Evolutionary conservation across 2,113 vertebrate species (phyloP).

Genomic region (Antechinus flavipes): DNA sequence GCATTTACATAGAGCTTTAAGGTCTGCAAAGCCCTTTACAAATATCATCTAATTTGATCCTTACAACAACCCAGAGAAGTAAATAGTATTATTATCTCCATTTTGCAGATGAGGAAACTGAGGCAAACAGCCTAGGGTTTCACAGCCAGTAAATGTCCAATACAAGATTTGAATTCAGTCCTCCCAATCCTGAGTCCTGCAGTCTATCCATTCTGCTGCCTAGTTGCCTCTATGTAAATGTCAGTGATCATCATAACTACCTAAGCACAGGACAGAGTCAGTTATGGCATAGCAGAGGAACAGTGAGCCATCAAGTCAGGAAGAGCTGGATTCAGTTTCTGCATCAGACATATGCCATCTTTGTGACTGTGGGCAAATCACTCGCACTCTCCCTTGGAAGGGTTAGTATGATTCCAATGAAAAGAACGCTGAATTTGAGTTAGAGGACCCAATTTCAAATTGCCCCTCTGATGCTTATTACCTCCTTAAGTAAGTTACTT

Average conservation of each 20-base stretch:
- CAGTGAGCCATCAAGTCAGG: neutral
- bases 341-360: neutral
- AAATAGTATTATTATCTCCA: neutral
- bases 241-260: neutral
- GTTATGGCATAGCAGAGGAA: neutral
- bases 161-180: neutral
- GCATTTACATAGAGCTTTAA: neutral
- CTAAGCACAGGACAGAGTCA: neutral
- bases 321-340: neutral
- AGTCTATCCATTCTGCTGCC: neutral
- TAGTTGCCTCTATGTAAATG: neutral
- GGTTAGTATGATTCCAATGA: neutral
- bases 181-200: neutral
- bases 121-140: neutral
- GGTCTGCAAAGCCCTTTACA: neutral
- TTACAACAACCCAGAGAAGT: neutral
- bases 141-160: neutral
- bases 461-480: neutral
- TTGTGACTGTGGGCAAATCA: neutral
- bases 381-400: neutral
- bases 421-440: neutral
- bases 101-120: neutral
- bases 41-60: neutral
- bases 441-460: neutral
- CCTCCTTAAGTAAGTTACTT: neutral